phyloP scores from a whole-genome alignment of 1,140 invertebrate species.

The Sitophilus oryzae region DNA sequence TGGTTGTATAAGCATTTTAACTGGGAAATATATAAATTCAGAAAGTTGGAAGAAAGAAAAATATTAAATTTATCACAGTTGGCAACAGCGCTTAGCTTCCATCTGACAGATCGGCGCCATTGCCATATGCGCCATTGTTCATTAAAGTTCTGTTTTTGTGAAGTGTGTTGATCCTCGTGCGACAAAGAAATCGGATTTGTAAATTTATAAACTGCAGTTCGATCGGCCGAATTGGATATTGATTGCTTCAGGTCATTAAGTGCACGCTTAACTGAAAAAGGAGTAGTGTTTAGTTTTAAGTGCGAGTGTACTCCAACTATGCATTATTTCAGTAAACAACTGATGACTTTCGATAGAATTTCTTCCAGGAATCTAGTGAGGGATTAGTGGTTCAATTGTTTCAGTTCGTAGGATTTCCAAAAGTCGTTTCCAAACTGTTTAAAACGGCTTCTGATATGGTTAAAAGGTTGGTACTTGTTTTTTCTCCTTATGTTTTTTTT shows the following conservation, averaged over 20 bases:
- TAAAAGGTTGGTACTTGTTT: slow-evolving; percentile 30
- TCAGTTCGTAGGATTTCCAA: slow-evolving; percentile 1
- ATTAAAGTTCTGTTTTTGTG: slow-evolving; percentile 4
- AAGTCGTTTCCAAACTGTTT: slow-evolving; percentile 31
- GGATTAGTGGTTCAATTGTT: neutral
- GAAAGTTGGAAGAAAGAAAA: too few species aligned
- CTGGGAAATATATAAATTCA: too few species aligned
- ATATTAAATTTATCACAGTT: too few species aligned
- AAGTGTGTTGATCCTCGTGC: neutral
- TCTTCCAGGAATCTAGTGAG: neutral
- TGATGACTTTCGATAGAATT: slow-evolving; percentile 16
- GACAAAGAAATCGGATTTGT: neutral
- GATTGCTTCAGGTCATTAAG: too few species aligned
- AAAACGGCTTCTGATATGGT: slow-evolving; percentile 38
- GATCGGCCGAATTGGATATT: too few species aligned
- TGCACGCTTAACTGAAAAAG: too few species aligned
- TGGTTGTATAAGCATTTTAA: too few species aligned
- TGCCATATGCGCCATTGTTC: slow-evolving; percentile 18
- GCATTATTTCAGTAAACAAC: slow-evolving; percentile 14
- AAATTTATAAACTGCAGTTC: slow-evolving; percentile 2
- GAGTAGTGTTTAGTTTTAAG: slow-evolving; percentile 14
- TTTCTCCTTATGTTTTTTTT: neutral
- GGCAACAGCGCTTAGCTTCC: slow-evolving; percentile 6
- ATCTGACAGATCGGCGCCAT: slow-evolving; percentile 18
- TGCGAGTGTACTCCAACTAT: slow-evolving; percentile 9